A percentile compares a stretch with the other conserved stretches of the same genome.
phyloP scores from a whole-genome alignment of 2,113 vertebrate genomes.

The Mormoops blainvillei region DNA sequence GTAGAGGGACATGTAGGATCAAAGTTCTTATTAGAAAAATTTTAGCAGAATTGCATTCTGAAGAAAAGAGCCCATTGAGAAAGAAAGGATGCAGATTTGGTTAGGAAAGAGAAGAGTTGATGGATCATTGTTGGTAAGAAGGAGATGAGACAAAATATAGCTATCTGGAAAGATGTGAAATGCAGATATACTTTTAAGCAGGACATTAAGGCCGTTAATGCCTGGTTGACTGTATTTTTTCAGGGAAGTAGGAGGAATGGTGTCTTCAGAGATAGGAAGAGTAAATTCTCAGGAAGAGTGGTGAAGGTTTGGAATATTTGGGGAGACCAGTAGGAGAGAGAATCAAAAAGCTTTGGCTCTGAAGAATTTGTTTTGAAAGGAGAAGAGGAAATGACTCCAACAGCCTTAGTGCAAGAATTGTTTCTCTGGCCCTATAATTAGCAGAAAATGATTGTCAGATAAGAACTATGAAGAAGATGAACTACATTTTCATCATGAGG shows the following conservation, averaged over 20 bases:
- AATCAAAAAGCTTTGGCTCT: neutral
- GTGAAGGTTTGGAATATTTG: neutral
- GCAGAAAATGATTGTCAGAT: slow-evolving; percentile 38
- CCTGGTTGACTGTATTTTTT: neutral
- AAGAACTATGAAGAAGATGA: slow-evolving; percentile 6
- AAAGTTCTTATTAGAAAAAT: neutral
- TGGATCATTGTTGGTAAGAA: neutral
- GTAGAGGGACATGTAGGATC: neutral
- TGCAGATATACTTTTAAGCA: neutral
- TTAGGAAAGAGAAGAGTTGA: neutral
- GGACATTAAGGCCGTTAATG: neutral
- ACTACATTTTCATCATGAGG: slow-evolving; percentile 25
- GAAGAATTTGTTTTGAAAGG: slow-evolving; percentile 33
- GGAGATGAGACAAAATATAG: neutral
- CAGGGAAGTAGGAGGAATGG: neutral
- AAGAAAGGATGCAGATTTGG: neutral
- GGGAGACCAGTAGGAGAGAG: neutral
- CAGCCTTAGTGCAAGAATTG: neutral
- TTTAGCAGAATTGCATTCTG: neutral
- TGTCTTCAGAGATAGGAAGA: neutral
- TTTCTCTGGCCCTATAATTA: slow-evolving; percentile 29
- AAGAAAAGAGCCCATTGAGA: neutral
- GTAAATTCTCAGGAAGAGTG: neutral
- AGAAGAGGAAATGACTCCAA: slow-evolving; percentile 8
- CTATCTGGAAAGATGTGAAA: neutral